Evolutionary conservation across 2,113 vertebrate genomes (phyloP).

Genomic region (Dicentrarchus labrax): DNA sequence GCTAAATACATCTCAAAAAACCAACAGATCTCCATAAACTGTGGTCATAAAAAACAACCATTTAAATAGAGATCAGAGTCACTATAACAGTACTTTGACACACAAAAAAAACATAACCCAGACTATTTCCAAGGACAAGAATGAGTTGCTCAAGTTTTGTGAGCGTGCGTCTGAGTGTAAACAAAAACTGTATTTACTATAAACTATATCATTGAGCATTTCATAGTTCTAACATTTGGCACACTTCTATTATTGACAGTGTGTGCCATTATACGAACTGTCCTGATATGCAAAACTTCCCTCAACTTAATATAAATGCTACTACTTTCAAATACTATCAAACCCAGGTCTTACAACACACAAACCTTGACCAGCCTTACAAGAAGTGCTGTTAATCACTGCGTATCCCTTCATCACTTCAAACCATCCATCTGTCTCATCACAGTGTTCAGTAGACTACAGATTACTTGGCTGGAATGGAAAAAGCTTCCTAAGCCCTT

Average conservation of each 20-base stretch:
- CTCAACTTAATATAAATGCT: not conserved
- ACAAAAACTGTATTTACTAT: not conserved
- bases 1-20: not conserved
- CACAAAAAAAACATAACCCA: not conserved
- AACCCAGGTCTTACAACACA: slow-evolving; percentile 8
- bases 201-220: not conserved
- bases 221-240: not conserved
- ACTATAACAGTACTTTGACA: not conserved
- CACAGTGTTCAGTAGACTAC: slow-evolving; percentile 61
- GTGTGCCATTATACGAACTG: not conserved
- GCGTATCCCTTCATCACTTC: slow-evolving; percentile 4
- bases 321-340: slow-evolving; percentile 25
- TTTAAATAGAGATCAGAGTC: not conserved
- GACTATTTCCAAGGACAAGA: slow-evolving; percentile 1
- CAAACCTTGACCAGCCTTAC: not conserved
- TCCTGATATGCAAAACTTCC: not conserved
- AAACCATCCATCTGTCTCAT: slow-evolving; percentile 46
- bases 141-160: not conserved
- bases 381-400: slow-evolving; percentile 20
- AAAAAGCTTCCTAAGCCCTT: slow-evolving; percentile 46
- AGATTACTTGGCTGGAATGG: slow-evolving; percentile 55
- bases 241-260: not conserved
- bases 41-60: not conserved
- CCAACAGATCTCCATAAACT: not conserved
- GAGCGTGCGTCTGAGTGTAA: not conserved